Percentiles rank a stretch among this genome's conserved stretches.
These are phyloP conservation scores for Ondatra zibethicus DNA, from an alignment of 2,113 vertebrate species.

Conservation along the genomic window DNA sequence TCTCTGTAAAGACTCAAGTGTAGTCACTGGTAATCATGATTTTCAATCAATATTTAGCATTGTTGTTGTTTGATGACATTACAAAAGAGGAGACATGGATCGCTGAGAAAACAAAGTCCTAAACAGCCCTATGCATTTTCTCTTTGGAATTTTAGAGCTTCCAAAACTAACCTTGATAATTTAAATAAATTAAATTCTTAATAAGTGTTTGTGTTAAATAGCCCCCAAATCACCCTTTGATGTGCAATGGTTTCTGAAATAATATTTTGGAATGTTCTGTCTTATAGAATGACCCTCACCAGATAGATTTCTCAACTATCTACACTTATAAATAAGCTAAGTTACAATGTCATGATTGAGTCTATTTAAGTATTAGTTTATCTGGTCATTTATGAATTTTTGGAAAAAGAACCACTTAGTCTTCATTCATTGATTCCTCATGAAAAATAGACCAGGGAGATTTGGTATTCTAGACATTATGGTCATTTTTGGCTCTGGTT, in stretches of 20 bases:
- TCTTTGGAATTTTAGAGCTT: not conserved
- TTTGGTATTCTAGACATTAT: not conserved
- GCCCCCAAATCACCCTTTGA: not conserved
- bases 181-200: not conserved
- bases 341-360: fast-evolving
- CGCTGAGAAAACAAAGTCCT: not conserved
- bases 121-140: not conserved
- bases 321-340: not conserved
- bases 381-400: not conserved
- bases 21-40: not conserved
- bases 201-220: not conserved
- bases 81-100: not conserved
- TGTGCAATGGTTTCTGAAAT: not conserved
- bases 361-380: not conserved
- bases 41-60: not conserved
- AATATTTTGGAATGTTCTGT: not conserved
- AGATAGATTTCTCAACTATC: not conserved
- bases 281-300: not conserved
- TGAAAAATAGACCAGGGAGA: not conserved
- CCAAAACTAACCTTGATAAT: not conserved
- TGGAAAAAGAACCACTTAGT: not conserved
- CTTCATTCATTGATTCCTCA: not conserved
- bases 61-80: not conserved
- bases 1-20: not conserved
- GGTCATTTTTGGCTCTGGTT: not conserved